A percentile compares a stretch with the other conserved stretches of the same genome.
Evolutionary conservation across 1,140 invertebrate species (phyloP).

Genomic region (Onthophagus taurus): DNA sequence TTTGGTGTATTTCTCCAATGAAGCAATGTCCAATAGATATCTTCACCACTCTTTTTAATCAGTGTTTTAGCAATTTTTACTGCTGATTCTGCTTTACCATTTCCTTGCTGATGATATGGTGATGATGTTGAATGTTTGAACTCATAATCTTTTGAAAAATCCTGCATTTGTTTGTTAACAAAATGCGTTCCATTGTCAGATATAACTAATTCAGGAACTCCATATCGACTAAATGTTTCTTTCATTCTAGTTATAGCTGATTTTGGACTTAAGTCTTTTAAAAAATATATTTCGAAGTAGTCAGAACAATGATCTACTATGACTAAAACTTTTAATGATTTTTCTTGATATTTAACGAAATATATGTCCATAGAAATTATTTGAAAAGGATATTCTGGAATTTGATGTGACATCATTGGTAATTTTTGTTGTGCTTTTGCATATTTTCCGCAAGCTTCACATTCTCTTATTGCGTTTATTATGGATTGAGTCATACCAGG

Average conservation of each 20-base stretch:
- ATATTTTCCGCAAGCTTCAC: conserved; percentile 10
- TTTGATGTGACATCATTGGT: conserved; percentile 10
- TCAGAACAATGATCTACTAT: conserved; percentile 13
- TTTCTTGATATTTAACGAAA: background rate
- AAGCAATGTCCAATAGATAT: conserved; percentile 12
- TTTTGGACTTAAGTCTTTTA: conserved; percentile 16
- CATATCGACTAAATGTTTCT: conserved; percentile 22
- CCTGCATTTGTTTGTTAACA: conserved; percentile 15
- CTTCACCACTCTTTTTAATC: conserved; percentile 22
- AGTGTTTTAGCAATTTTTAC: conserved; percentile 28
- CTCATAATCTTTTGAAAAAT: conserved; percentile 21
- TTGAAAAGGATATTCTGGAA: conserved; percentile 13
- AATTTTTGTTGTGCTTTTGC: background rate
- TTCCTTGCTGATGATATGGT: conserved; percentile 27
- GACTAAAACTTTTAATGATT: background rate
- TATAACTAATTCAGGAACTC: conserved; percentile 22
- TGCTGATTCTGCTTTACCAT: conserved; percentile 26
- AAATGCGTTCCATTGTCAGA: conserved; percentile 20
- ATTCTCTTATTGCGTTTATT: background rate
- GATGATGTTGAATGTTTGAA: conserved; percentile 23
- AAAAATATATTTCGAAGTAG: conserved; percentile 16
- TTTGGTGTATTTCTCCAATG: conserved; percentile 13
- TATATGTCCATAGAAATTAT: no score
- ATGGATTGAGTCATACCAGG: background rate
- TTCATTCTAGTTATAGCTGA: conserved; percentile 22